Base-by-base conservation (phyloP, 1,140 invertebrate species). In the Gonioctena quinquepunctata region DNA sequence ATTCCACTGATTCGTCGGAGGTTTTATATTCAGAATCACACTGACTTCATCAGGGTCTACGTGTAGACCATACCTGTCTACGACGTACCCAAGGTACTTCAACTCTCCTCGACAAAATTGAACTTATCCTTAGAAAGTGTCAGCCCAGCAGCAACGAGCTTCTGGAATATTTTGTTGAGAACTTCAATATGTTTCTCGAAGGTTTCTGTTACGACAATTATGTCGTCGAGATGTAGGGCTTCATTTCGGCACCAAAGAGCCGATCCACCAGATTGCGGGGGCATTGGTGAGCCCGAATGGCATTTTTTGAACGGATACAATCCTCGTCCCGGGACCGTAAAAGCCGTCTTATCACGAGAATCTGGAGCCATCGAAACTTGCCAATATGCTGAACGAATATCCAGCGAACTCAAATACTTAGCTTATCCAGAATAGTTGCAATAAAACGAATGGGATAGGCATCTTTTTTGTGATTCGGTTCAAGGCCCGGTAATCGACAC, bases 1-100 rank as follows among this genome's bases (percentile, higher is more conserved):
- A 85, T 82, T 2, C 86, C 85, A 0, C 86, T 64, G 70, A 87
- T 86, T 1, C 71, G 78, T 28, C 7, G 82, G 82, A 1, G 61
- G 22, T 7, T 72, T 69, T 7, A 75, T 78, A 0, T 75, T 56
- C 1, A 72, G 2, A 7, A 80, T 77, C 3, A 82, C 80, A 22
- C 73, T 79, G 19, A 85, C 69, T 69, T 86, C 87, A 8, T 80
- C 78, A 0, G 82, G 83, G 71, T 84, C 81, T 0, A 80, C 73
- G 42, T 76, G 67, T 18, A 11, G 21, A 2, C 85, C 84, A 22
- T 76, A 22, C 13, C 69, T 69, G 48, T 77, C 74, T 1, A 83
- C 73, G 18, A 83, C 70, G 50, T 80, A 80, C 11, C 81, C 82
- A 21, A 83, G 69, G 69, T 76, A 83, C 19, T 59, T 56, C 66